Evolutionary conservation across 2,888 invertebrate genomes (phyloP).

Genomic region (Lathronympha strigana): DNA sequence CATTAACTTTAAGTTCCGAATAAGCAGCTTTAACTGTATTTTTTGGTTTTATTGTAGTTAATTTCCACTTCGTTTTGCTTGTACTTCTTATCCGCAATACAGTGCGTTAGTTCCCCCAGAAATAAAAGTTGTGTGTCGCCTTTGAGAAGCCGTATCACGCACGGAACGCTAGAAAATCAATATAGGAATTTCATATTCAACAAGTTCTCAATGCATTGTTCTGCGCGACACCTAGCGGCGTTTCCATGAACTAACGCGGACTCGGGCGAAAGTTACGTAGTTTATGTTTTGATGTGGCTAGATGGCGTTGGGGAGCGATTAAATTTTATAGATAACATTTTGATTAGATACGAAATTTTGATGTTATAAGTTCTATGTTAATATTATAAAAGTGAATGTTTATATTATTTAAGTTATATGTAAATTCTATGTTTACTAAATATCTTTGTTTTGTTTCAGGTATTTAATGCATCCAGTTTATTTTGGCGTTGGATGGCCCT

Average conservation of each 20-base stretch:
- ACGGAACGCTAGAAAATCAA: constrained; percentile 29
- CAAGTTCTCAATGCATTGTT: constrained; percentile 35
- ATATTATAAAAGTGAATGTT: neutral
- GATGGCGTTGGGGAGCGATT: constrained; percentile 8
- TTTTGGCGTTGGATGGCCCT: neutral
- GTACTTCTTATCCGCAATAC: constrained; percentile 6
- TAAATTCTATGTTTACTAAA: neutral
- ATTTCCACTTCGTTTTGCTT: no score
- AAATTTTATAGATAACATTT: constrained; percentile 17
- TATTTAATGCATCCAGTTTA: neutral
- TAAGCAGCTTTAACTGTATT: no score
- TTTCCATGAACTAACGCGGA: constrained; percentile 19
- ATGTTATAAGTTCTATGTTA: no score
- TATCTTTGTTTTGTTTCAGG: constrained; percentile 34
- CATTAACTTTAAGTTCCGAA: no score
- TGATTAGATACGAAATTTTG: neutral
- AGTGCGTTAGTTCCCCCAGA: neutral
- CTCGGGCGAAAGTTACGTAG: neutral
- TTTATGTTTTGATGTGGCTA: constrained; percentile 17
- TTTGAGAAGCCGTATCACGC: neutral
- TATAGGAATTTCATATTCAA: constrained; percentile 36
- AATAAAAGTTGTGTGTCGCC: constrained; percentile 10
- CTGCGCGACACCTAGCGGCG: constrained; percentile 30
- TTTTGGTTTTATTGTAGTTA: no score
- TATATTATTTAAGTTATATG: no score